Evolutionary conservation across 2,113 vertebrate species (phyloP).

Genomic region (Pteruthius melanotis): DNA sequence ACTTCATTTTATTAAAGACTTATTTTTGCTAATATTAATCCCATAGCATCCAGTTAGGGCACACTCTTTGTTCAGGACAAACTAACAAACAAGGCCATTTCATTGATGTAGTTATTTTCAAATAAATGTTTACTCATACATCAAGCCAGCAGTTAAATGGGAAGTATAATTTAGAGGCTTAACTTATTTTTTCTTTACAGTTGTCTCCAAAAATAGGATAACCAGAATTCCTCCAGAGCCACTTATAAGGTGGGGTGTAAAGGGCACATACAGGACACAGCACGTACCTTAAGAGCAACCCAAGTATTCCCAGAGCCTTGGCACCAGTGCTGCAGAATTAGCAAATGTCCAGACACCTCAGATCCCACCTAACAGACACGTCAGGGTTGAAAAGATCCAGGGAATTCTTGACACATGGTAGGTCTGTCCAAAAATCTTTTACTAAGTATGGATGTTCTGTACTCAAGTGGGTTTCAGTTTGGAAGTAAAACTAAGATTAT

Average conservation of each 20-base stretch:
- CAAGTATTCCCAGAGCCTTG: neutral
- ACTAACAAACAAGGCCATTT: neutral
- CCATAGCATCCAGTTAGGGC: neutral
- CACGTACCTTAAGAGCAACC: neutral
- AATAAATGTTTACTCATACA: neutral
- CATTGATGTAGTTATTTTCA: neutral
- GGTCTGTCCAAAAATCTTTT: neutral
- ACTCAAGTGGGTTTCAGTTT: neutral
- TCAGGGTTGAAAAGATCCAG: neutral
- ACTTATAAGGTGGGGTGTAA: neutral
- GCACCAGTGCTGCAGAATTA: neutral
- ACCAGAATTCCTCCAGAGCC: neutral
- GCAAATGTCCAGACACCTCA: neutral
- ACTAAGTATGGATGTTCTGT: neutral
- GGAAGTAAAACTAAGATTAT: neutral
- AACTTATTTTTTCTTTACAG: neutral
- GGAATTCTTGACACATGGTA: neutral
- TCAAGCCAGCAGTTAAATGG: neutral
- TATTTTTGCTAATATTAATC: neutral
- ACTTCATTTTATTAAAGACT: neutral
- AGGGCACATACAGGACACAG: neutral
- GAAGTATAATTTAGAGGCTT: neutral
- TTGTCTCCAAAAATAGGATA: neutral
- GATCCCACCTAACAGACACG: neutral
- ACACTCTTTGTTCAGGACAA: neutral